Evolutionary conservation across 2,888 invertebrate species (phyloP), one percentile per base, ranked within the genome.

Genomic region (Spodoptera littoralis): DNA sequence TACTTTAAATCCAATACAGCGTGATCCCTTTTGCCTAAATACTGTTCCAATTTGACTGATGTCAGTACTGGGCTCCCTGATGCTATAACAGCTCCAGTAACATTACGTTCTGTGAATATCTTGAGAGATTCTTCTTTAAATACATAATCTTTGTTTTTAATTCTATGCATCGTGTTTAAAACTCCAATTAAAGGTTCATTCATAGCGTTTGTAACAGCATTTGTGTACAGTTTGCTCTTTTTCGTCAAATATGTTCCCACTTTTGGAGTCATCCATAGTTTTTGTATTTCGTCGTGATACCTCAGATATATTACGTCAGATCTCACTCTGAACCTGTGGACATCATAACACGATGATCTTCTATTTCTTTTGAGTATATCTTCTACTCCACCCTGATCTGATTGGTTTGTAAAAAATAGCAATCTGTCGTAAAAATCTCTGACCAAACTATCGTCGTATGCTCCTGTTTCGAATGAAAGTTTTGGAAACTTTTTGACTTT

Each of bases 401-500:
- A 63, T 56, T 77, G 77, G 41, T 64, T 77, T 1, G 70, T 61
- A 18, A 65, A 75, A 61, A 76, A 69, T 5, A 76, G 57, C 54
- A 76, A 48, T 13, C 59, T 68, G 3, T 57, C 45, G 22, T 73
- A 64, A 45, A 76, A 67, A 11, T 59, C 60, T 49, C 48, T 67
- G 0, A 59, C 63, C 4, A 71, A 51, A 41, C 12, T 50, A 5
- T 47, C 13, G 0, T 70, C 70, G 1, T 62, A 51, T 11, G 55
- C 61, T 3, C 46, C 44, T 36, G 45, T 9, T 30, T 55, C 50
- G 1, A 76, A 61, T 9, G 51, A 41, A 0, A 73, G 50, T 61
- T 67, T 76, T 11, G 76, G 76, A n/a, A 76, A 77, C 4, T 52
- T 62, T 13, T 65, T 46, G 9, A 63, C 48, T 44, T 64, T 73